Evolutionary conservation across 2,888 invertebrate species (phyloP).

Genomic region (Magallana nippona): DNA sequence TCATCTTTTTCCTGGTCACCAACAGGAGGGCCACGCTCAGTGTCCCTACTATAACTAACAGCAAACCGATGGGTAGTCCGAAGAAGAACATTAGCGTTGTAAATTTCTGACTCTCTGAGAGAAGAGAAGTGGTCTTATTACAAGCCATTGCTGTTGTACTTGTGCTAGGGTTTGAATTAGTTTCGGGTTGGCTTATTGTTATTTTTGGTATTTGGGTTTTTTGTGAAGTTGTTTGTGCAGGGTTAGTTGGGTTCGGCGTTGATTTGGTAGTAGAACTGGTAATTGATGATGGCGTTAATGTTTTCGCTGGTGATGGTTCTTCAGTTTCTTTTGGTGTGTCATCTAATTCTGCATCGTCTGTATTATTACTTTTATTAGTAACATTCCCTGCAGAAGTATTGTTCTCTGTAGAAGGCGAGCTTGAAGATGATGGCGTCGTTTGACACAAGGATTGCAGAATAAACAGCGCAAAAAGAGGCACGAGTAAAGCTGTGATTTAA

Average conservation of each 20-base stretch:
- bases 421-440: no score
- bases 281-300: not conserved
- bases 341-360: not conserved
- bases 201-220: no score
- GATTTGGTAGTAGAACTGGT: no score
- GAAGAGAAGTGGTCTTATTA: not conserved
- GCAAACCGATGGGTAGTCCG: slow-evolving; percentile 6
- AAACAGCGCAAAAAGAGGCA: not conserved
- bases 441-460: no score
- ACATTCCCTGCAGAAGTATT: no score
- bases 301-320: no score
- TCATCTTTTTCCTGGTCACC: not conserved
- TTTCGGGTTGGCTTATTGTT: not conserved
- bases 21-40: not conserved
- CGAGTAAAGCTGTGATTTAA: not conserved
- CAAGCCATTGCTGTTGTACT: not conserved
- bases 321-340: not conserved
- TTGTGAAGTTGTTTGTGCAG: not conserved
- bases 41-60: not conserved
- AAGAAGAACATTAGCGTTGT: not conserved
- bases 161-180: not conserved
- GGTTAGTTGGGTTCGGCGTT: no score
- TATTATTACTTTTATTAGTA: not conserved
- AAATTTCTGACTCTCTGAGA: not conserved
- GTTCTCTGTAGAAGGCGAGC: no score